phyloP scores from a whole-genome alignment of 2,113 vertebrate genomes.

The Labeo catla region DNA sequence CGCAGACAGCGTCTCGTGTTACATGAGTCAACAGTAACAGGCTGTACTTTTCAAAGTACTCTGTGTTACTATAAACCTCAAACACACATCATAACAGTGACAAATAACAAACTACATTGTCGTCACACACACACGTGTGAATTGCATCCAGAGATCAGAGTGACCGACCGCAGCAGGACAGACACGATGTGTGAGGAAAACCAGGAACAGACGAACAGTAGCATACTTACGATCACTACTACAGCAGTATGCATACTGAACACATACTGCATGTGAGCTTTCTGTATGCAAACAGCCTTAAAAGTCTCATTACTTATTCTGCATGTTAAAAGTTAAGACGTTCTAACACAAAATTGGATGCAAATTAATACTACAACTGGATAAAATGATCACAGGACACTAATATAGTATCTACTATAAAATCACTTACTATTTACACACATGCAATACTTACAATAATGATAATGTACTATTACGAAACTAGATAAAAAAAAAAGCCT shows the following conservation, averaged over 20 bases:
- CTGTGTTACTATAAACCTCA: background rate
- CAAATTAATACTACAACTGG: background rate
- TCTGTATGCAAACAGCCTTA: background rate
- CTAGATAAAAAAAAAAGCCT: no score
- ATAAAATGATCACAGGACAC: background rate
- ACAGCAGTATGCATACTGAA: background rate
- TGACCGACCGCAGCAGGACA: constrained; percentile 39
- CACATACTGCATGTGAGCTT: background rate
- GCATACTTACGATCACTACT: background rate
- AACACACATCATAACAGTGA: background rate
- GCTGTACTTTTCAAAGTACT: background rate
- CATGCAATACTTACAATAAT: no score
- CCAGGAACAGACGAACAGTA: background rate
- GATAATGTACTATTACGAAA: no score
- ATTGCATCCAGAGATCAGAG: constrained; percentile 41
- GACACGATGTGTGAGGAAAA: background rate
- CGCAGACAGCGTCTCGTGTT: background rate
- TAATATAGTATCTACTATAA: background rate
- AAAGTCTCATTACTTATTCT: background rate
- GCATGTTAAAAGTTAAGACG: background rate
- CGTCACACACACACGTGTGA: background rate
- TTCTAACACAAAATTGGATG: background rate
- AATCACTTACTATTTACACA: background rate
- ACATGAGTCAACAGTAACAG: background rate
- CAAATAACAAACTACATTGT: background rate